Evolutionary conservation across 1,140 invertebrate genomes (phyloP), one percentile per base, ranked within the genome.

Genomic region (Amphibalanus amphitrite): DNA sequence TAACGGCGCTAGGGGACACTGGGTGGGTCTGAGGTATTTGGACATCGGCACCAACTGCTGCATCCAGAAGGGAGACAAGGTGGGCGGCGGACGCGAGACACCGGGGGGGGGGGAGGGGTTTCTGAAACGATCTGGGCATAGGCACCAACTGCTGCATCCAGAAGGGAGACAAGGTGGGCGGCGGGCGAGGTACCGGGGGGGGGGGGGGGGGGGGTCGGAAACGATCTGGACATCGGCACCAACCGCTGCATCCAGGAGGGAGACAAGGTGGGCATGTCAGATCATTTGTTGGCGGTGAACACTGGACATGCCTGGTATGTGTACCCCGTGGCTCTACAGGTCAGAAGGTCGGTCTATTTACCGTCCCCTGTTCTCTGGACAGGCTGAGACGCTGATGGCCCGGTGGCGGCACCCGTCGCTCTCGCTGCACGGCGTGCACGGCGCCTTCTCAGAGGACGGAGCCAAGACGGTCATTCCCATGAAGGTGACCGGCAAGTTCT

Each of bases 401-500:
- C 85, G 94, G 69, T 98, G 93, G 93, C 84, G 94, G 64, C 90
- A 88, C 78, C 94, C 94, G 28, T 90, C 87, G 72, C 81, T 97
- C 0, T 97, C 93, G 1, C 81, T 97, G 28, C 95, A 97, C 80
- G 94, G 94, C 69, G 94, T 97, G 78, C 85, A 89, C 85, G 93
- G 95, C 69, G 95, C 95, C 23, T 97, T 97, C 77, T 88, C 87
- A 80, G 94, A 93, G 74, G 83, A 89, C 26, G 96, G 96, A 68
- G 86, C 87, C 33, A 99, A 99, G 79, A 97, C 95, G 72, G 95
- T 98, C 0, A 98, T 98, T 76, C 95, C 95, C 0, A 83, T 87
- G 64, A 96, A 73, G 26, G 95, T 98, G 0, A 90, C 88, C 77
- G 95, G 95, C 38, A 98, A 98, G 81, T 98, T 98, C 79, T 97